Percentiles rank a stretch among this genome's conserved stretches.
These are phyloP conservation scores for Serrognathus titanus DNA, from an alignment of 2,888 invertebrate genomes.

Conservation along the genomic window DNA sequence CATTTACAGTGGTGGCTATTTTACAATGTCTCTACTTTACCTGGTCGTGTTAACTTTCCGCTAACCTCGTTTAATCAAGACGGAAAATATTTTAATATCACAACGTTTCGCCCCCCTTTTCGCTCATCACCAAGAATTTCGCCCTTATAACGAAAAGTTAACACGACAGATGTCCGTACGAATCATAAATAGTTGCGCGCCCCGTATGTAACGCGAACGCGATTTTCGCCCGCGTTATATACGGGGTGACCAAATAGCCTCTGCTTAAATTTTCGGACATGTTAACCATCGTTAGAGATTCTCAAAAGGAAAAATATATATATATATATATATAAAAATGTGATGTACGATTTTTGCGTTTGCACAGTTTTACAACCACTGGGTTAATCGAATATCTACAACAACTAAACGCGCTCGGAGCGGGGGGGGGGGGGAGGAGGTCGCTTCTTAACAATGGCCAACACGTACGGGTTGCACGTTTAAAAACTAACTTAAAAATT, in stretches of 20 bases:
- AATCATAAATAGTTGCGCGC: slow-evolving; percentile 30
- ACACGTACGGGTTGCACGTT: slow-evolving; percentile 29
- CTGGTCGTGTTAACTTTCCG: slow-evolving; percentile 35
- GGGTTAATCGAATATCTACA: slow-evolving; percentile 28
- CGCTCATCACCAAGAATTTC: not conserved
- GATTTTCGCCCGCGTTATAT: slow-evolving; percentile 32
- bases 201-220: slow-evolving; percentile 42
- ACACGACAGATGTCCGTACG: slow-evolving; percentile 29
- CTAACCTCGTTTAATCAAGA: not conserved
- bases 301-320: slow-evolving; percentile 26
- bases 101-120: not conserved
- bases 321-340: slow-evolving; percentile 19
- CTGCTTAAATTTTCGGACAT: slow-evolving; percentile 22
- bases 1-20: slow-evolving; percentile 36
- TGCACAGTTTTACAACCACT: slow-evolving; percentile 38
- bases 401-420: not conserved
- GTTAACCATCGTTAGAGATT: slow-evolving; percentile 41
- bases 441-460: slow-evolving; percentile 39
- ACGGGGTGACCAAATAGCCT: slow-evolving; percentile 35
- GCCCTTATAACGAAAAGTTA: slow-evolving; percentile 37
- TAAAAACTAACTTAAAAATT: slow-evolving; percentile 43
- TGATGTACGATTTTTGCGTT: slow-evolving; percentile 6
- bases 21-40: slow-evolving; percentile 30
- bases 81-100: not conserved
- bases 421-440: not conserved